Percentiles rank a stretch among this genome's conserved stretches.
These are phyloP conservation scores for Polydrusus cervinus DNA, from an alignment of 2,888 invertebrate genomes.

Conservation along the genomic window DNA sequence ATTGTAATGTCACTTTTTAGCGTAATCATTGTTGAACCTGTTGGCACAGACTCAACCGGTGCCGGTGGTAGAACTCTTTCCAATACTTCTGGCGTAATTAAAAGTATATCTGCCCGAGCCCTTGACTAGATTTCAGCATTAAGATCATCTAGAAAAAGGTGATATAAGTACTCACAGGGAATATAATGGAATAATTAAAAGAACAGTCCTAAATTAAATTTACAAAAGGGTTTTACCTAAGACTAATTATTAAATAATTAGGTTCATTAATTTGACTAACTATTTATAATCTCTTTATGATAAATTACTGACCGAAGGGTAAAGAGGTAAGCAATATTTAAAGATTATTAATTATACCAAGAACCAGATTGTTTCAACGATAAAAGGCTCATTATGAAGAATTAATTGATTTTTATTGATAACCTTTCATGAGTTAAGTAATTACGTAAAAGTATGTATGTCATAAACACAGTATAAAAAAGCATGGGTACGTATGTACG, in stretches of 20 bases:
- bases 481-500: not conserved
- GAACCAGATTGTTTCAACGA: slow-evolving; percentile 36
- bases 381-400: slow-evolving; percentile 42
- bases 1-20: too few relatives aligned
- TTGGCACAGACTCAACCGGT: too few relatives aligned
- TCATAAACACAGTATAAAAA: not conserved
- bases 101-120: too few relatives aligned
- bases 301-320: slow-evolving; percentile 25
- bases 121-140: too few relatives aligned
- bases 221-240: slow-evolving; percentile 12
- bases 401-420: slow-evolving; percentile 45
- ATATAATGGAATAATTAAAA: not conserved
- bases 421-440: slow-evolving; percentile 18
- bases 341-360: slow-evolving; percentile 42
- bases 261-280: slow-evolving; percentile 15
- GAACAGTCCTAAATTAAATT: not conserved
- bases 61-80: too few relatives aligned
- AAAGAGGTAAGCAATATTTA: slow-evolving; percentile 25
- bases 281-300: slow-evolving; percentile 28
- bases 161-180: not conserved
- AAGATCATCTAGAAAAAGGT: not conserved
- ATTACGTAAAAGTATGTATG: slow-evolving; percentile 8
- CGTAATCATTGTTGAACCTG: too few relatives aligned
- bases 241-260: slow-evolving; percentile 29
- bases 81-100: too few relatives aligned